Base-by-base conservation (phyloP, 2,797 vertebrate species). In the Cossypha caffra region DNA sequence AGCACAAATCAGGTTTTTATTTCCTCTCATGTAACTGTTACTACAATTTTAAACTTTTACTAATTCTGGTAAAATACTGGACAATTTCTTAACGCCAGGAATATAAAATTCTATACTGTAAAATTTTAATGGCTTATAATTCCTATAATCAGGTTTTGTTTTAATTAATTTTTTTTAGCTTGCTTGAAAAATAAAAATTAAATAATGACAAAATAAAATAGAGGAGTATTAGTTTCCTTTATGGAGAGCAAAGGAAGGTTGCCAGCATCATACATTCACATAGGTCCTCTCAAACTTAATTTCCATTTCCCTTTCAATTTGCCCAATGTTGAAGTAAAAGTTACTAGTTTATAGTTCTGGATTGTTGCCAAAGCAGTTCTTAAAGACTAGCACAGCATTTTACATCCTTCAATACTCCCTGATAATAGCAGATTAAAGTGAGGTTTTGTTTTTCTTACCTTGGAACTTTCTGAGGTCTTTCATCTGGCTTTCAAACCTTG, bases 401-500 rank as follows among this genome's bases (percentile, higher is more conserved):
- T 76, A 19, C 17, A 17, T 85, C 76, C 62, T 72, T 50, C 38
- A 51, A 1, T 35, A 48, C 7, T 72, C 18, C 35, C 24, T 71
- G 42, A 77, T 64, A 79, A 82, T 4, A 69, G n/a, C 11, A 78
- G 38, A 57, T 64, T 78, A 72, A 86, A 78, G 28, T 20, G 55
- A 85, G 25, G 9, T 51, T 83, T 92, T 57, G 14, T 17, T 90
- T 72, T 79, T 73, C 82, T 42, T 81, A 37, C n/a, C 24, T 75
- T 78, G 35, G n/a, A 59, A 85, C 18, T 81, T 81, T 78, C n/a
- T 52, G 50, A 74, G 72, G 18, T 37, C 54, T 86, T 15, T 81
- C 20, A 48, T 68, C 40, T 67, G 29, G 45, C 45, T 88, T 71
- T 93, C 42, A 75, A 72, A 25, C 26, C 15, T 75, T 50, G 16